These are phyloP conservation scores for Limanda limanda DNA, from an alignment of 2,113 vertebrate genomes.

Conservation along the genomic window DNA sequence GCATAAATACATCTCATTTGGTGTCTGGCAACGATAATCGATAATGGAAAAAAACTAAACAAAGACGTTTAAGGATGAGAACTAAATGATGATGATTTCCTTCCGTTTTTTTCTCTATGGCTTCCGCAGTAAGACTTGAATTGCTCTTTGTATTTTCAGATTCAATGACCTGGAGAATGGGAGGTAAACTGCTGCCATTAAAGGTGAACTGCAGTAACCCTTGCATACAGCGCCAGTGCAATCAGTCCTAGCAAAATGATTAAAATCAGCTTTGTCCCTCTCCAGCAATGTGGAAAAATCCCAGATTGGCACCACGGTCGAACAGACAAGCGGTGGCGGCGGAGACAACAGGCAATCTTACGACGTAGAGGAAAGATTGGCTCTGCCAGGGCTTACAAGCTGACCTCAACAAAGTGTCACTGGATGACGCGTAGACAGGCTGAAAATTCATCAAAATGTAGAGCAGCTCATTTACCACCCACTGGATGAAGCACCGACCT, in stretches of 20 bases:
- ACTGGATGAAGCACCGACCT: slow-evolving; percentile 3
- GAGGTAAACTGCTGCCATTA: slow-evolving; percentile 1
- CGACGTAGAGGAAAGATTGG: slow-evolving; percentile 48
- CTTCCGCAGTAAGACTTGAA: background rate
- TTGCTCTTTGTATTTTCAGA: background rate
- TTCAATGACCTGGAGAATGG: background rate
- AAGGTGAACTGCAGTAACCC: slow-evolving; percentile 7
- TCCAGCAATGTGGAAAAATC: slow-evolving; percentile 54
- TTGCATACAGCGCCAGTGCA: slow-evolving; percentile 10
- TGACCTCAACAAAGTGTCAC: slow-evolving; percentile 20
- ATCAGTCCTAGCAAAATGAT: slow-evolving; percentile 42
- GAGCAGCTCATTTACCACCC: slow-evolving; percentile 57
- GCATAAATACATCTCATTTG: background rate
- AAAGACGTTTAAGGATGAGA: background rate
- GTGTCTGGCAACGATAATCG: too few species aligned
- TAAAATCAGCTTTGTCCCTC: slow-evolving; percentile 42
- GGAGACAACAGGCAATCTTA: slow-evolving; percentile 63
- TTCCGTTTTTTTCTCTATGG: background rate
- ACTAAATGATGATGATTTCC: background rate
- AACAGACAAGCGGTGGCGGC: background rate
- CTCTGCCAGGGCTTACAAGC: slow-evolving; percentile 28
- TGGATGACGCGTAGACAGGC: background rate
- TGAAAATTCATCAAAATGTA: slow-evolving; percentile 57
- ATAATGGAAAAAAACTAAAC: background rate
- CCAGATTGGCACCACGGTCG: slow-evolving; percentile 2